Percentiles rank a stretch among this genome's conserved stretches.
Evolutionary conservation across 2,888 invertebrate species (phyloP).

Genomic region (Sympetrum striolatum): DNA sequence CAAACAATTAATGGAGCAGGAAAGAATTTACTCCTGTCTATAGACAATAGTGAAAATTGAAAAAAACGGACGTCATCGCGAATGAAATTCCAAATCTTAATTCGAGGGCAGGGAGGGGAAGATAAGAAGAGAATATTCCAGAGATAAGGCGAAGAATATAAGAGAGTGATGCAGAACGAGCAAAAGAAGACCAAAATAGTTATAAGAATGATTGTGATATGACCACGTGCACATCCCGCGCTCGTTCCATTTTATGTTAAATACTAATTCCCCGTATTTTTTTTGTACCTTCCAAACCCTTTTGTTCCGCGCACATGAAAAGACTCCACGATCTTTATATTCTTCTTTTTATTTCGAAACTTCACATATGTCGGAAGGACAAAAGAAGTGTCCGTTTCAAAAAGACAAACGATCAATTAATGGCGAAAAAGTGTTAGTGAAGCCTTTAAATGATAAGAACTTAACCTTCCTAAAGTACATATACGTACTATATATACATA

Average conservation of each 20-base stretch:
- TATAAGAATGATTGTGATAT: constrained; percentile 3
- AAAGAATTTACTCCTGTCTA: no score
- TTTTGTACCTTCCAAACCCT: not conserved
- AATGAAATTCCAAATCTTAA: no score
- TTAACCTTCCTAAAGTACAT: not conserved
- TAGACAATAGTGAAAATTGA: no score
- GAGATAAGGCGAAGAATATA: not conserved
- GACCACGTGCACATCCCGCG: not conserved
- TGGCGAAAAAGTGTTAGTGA: not conserved
- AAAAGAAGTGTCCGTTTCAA: not conserved
- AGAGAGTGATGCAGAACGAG: not conserved
- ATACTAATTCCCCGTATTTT: not conserved
- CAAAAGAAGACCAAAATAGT: not conserved
- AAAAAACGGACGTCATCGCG: no score
- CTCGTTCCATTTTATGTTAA: not conserved
- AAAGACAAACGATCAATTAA: constrained; percentile 11
- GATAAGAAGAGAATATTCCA: not conserved
- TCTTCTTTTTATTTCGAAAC: not conserved
- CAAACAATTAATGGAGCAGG: no score
- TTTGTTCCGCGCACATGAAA: constrained; percentile 1
- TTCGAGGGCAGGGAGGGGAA: not conserved
- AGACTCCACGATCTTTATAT: not conserved
- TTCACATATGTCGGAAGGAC: not conserved
- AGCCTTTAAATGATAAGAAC: not conserved
- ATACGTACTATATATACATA: no score